Base-by-base conservation (phyloP, 1,140 invertebrate genomes). In the Anthonomus grandis region DNA sequence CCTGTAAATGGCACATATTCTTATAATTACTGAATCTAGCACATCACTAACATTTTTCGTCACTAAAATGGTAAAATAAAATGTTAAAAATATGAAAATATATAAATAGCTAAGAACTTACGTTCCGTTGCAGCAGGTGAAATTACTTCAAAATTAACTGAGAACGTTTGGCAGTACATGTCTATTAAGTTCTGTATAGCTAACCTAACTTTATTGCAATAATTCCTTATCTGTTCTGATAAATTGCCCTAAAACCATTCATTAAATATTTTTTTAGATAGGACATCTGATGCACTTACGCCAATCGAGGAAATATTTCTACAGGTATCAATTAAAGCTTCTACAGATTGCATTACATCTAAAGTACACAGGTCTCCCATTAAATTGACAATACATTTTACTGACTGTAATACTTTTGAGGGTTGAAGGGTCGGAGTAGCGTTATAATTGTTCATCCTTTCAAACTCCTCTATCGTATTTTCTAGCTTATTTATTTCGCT, bases 321-420 rank as follows among this genome's bases (percentile, higher is more conserved):
- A 67, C 86, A 89, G 0, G 82, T 81, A 36, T 81, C 79, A 8
- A 84, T 81, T 57, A 92, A 83, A 24, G 82, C 78, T 46, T 86
- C 83, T 3, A 94, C 74, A 27, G 89, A 84, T 53, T 86, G 81
- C 2, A 84, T 86, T 2, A 95, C 82, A 66, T 93, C 90, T 38
- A 86, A 74, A 0, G 93, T 96, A 75, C 96, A 91, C 2, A 96
- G 83, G 52, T 86, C 87, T 9, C 90, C 90, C 59, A 96, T 84
- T 18, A 93, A 75, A 19, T 91, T 85, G 70, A 92, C 93, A 6
- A 98, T 86, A 0, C 91, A 91, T 76, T 97, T 97, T 0, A 96
- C 89, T 0, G 91, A 87, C 74, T 97, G 94, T 15, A 87, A 79
- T 36, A 94, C 83, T 15, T 84, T 78, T 56, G 57, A 81, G 2